A percentile compares a stretch with the other conserved stretches of the same genome.
phyloP scores from a whole-genome alignment of 2,888 invertebrate genomes.

The Erynnis tages region DNA sequence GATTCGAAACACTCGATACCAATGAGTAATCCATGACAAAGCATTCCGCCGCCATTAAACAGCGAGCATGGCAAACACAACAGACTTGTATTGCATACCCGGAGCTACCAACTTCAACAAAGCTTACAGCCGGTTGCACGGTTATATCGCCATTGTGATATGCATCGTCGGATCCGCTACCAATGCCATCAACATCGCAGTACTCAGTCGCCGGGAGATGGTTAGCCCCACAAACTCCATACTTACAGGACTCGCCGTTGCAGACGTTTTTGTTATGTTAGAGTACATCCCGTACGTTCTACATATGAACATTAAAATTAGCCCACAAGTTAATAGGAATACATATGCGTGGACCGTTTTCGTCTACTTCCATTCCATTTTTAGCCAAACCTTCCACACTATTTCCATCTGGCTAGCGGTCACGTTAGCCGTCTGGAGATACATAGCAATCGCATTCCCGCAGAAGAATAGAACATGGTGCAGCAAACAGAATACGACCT shows the following conservation, averaged over 20 bases:
- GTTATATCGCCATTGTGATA: conserved; percentile 91
- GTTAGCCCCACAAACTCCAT: conserved; percentile 95
- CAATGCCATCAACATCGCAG: conserved; percentile 95
- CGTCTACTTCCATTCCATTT: conserved; percentile 94
- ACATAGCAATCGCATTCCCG: conserved; percentile 91
- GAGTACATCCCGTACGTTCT: conserved; percentile 95
- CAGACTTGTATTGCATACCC: conserved; percentile 78
- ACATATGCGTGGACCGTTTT: conserved; percentile 90
- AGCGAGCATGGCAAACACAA: conserved; percentile 55
- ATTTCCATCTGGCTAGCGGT: conserved; percentile 97
- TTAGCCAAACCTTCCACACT: conserved; percentile 93
- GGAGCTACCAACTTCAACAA: conserved; percentile 83
- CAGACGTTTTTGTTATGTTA: conserved; percentile 96
- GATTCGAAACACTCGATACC: not conserved
- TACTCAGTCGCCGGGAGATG: conserved; percentile 95
- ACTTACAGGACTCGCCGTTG: conserved; percentile 93
- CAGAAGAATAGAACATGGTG: conserved; percentile 92
- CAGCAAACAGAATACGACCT: conserved; percentile 87
- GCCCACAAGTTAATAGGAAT: conserved; percentile 75
- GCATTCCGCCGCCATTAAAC: conserved; percentile 28
- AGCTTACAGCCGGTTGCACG: conserved; percentile 88
- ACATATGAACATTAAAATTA: conserved; percentile 87
- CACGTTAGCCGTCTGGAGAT: conserved; percentile 95
- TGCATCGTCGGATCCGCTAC: conserved; percentile 95
- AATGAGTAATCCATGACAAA: conserved; percentile 34